A percentile compares a stretch with the other conserved stretches of the same genome.
These are phyloP conservation scores for Drosophila ohnishii DNA, from an alignment of 1,140 invertebrate genomes.

Conservation along the genomic window DNA sequence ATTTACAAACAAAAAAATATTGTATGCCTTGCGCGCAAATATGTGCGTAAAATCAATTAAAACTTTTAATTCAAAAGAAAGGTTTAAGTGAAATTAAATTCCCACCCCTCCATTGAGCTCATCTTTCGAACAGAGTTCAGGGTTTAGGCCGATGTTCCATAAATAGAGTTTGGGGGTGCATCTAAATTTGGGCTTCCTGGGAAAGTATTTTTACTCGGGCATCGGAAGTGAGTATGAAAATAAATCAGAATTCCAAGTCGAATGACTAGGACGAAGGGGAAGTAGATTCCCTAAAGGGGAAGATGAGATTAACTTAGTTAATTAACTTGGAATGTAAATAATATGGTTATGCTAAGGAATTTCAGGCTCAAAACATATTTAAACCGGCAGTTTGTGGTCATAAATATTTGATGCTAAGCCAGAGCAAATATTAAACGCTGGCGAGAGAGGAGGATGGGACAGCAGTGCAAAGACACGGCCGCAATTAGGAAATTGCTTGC, in stretches of 20 bases:
- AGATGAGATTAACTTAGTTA: constrained; percentile 54
- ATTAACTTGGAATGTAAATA: constrained; percentile 65
- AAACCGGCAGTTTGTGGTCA: constrained; percentile 11
- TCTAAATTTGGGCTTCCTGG: background rate
- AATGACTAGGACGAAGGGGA: background rate
- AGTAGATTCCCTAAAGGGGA: background rate
- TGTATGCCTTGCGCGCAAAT: constrained; percentile 34
- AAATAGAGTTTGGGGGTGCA: background rate
- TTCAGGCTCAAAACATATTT: constrained; percentile 8
- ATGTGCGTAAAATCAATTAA: constrained; percentile 70
- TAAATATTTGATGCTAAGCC: constrained; percentile 19
- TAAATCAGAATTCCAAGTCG: constrained; percentile 14
- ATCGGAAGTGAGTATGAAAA: constrained; percentile 4
- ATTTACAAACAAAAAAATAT: constrained; percentile 27
- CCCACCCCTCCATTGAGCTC: constrained; percentile 2
- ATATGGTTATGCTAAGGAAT: constrained; percentile 14
- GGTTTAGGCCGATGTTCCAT: background rate
- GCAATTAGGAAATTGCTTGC: constrained; percentile 18
- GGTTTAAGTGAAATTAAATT: constrained; percentile 73
- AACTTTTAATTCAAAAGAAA: constrained; percentile 76
- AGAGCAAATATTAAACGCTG: constrained; percentile 3
- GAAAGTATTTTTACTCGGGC: constrained; percentile 5
- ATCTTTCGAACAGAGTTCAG: background rate
- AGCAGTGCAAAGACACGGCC: background rate
- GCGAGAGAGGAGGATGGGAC: background rate